Evolutionary conservation across 2,888 invertebrate genomes (phyloP).

Genomic region (Aelia acuminata): DNA sequence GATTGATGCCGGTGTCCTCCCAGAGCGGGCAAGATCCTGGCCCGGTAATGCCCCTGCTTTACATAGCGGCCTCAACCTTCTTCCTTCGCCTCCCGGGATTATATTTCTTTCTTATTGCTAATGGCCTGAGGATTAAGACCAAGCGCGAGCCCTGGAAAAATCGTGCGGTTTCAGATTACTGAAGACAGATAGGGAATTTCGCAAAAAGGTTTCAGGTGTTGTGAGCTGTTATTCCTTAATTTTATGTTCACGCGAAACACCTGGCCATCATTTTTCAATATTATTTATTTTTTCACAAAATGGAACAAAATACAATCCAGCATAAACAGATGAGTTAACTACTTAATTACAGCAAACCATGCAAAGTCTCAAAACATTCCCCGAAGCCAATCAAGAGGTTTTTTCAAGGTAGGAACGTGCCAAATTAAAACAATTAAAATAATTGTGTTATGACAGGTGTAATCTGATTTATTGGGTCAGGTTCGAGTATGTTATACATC

Average conservation of each 20-base stretch:
- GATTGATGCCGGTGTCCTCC: neutral
- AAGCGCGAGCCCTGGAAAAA: neutral
- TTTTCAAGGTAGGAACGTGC: too few species aligned
- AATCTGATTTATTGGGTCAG: too few species aligned
- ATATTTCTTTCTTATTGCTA: constrained; percentile 5
- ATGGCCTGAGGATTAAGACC: neutral
- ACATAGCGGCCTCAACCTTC: constrained; percentile 35
- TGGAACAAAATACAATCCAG: too few species aligned
- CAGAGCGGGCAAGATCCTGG: constrained; percentile 23
- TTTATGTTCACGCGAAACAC: neutral
- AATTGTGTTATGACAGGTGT: too few species aligned
- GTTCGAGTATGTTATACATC: too few species aligned
- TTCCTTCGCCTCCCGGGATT: neutral
- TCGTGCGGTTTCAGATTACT: neutral
- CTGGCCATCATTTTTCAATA: too few species aligned
- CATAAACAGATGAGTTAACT: too few species aligned
- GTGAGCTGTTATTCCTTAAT: neutral
- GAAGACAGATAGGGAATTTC: neutral
- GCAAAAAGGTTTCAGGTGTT: neutral
- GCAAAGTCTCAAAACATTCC: too few species aligned
- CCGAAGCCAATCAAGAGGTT: too few species aligned
- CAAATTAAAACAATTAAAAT: too few species aligned
- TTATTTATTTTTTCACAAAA: too few species aligned
- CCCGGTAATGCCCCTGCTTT: neutral
- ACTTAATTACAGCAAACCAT: too few species aligned